A percentile compares a stretch with the other conserved stretches of the same genome.
Evolutionary conservation across 2,113 vertebrate genomes (phyloP).

Genomic region (Hystrix brachyura): DNA sequence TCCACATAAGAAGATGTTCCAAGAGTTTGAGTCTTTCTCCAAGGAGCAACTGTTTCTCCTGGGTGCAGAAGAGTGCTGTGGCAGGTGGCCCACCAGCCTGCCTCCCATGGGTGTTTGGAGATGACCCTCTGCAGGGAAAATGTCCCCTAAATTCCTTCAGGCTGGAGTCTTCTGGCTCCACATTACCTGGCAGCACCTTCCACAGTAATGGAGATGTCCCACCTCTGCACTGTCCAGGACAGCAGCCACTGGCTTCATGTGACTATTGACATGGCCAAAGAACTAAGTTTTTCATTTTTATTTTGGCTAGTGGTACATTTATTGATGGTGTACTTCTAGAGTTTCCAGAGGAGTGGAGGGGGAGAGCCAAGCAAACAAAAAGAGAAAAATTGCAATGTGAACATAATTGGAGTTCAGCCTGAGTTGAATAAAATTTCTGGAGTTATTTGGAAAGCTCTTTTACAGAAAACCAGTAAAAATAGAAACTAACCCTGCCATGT

Average conservation of each 20-base stretch:
- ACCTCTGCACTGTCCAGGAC: background rate
- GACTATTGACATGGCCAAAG: background rate
- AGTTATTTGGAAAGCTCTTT: background rate
- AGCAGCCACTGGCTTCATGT: background rate
- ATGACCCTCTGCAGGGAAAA: accelerated
- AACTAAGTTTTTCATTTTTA: background rate
- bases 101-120: background rate
- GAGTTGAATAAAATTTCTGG: background rate
- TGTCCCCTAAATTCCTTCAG: background rate
- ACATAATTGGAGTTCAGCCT: background rate
- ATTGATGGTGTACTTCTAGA: background rate
- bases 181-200: background rate
- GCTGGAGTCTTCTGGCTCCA: background rate
- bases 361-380: background rate
- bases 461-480: background rate
- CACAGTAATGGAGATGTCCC: background rate
- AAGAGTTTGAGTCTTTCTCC: background rate
- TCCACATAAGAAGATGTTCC: background rate
- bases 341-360: background rate
- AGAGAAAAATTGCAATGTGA: background rate
- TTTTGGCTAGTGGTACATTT: background rate
- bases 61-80: accelerated
- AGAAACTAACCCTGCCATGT: background rate
- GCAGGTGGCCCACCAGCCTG: background rate
- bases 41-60: background rate